phyloP scores from a whole-genome alignment of 1,140 invertebrate genomes.

The Lordiphosa stackelbergi region DNA sequence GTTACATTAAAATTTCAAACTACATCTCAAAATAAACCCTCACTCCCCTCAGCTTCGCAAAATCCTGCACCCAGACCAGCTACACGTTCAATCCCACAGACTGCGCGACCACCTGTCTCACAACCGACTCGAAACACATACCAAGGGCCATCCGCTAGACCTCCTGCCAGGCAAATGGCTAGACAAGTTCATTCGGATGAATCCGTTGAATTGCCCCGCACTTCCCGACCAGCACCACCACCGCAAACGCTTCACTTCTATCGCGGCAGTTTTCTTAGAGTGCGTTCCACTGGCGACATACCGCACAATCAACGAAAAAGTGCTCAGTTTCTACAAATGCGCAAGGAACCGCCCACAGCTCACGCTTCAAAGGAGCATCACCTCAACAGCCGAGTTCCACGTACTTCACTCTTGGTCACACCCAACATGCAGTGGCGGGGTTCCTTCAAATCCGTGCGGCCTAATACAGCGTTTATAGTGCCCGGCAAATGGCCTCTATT shows the following conservation, averaged over 20 bases:
- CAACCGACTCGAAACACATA: too few species aligned
- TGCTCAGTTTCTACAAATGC: too few species aligned
- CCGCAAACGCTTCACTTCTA: slow-evolving; percentile 20
- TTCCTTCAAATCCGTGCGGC: background rate
- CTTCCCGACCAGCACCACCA: background rate
- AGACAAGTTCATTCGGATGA: too few species aligned
- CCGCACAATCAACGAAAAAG: background rate
- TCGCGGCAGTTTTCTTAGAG: slow-evolving; percentile 36
- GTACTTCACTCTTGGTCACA: background rate
- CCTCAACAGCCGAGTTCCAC: background rate
- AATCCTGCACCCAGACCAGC: too few species aligned
- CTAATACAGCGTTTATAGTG: background rate
- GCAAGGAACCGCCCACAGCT: background rate
- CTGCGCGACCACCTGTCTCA: too few species aligned
- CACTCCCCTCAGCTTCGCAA: too few species aligned
- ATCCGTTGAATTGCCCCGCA: too few species aligned
- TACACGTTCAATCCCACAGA: too few species aligned
- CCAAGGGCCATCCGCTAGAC: too few species aligned
- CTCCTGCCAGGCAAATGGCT: too few species aligned
- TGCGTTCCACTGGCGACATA: slow-evolving; percentile 3
- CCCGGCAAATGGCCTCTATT: slow-evolving; percentile 2
- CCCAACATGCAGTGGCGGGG: background rate
- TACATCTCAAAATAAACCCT: too few species aligned
- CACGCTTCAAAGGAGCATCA: background rate
- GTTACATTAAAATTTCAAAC: too few species aligned